Base-by-base conservation (phyloP, 2,797 vertebrate species). In the Alca torda region DNA sequence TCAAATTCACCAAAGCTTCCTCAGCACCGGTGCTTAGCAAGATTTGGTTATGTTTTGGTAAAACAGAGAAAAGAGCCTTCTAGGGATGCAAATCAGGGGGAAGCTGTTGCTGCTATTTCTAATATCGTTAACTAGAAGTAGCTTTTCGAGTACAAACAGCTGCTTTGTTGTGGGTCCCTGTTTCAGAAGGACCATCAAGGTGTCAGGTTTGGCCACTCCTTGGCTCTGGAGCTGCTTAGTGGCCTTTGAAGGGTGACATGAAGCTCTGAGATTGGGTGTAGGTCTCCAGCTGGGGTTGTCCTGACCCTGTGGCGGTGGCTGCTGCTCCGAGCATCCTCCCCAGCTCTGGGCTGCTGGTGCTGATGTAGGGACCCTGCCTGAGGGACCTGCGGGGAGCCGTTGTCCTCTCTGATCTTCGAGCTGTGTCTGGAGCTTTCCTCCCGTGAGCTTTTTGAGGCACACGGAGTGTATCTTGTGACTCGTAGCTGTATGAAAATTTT, bases 231-330 rank as follows among this genome's bases (percentile, higher is more conserved):
- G 73, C 45, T 28, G 2, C 24, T 43, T 18, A 7, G 7, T 17
- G 24, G 8, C 33, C 53, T 39, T 17, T 24, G 39, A 56, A 46
- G 19, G 37, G 26, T 64, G 86, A 10, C 6, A 0, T 0, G 0
- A 43, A 48, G n/a, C 39, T 59, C 64, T 35, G 41, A n/a, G 67
- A 1, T 21, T 21, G 53, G 39, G 1, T 12, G 0, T 9, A 23
- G 39, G 9, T 67, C 35, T 70, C 59, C 31, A 39, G 53, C 7
- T 50, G 1, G 16, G 35, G 12, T 35, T 75, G 37, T 79, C 77
- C 45, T 37, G 33, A 7, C 18, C 11, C 25, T 1, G 23, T 13
- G 19, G 75, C 8, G 23, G 33, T 37, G 54, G 35, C 37, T 18
- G 53, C 63, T 70, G 41, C 43, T 86, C 46, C 4, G 6, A 6